Evolutionary conservation across 2,113 vertebrate genomes (phyloP), one percentile per base, ranked within the genome.

Genomic region (Xiphophorus couchianus): DNA sequence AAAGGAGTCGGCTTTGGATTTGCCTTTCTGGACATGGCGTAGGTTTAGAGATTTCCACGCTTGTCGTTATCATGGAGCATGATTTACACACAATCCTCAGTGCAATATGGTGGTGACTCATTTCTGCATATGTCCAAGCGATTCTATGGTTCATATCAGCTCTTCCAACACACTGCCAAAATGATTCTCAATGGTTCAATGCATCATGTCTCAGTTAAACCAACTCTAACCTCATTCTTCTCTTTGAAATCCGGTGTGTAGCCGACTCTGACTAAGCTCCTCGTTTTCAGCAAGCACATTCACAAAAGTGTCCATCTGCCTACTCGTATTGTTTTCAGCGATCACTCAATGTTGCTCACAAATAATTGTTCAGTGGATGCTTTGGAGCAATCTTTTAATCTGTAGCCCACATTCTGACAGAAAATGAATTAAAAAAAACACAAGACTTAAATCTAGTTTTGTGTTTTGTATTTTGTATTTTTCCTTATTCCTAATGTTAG

Each of bases 171-270:
- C 39, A 2, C 35, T 81, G 82, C 74, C 87, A 76, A 78, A 54
- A 48, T 62, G 78, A 88, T 86, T 88, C 81, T 81, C 33, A 66
- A 66, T 37, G 44, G 74, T 60, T 54, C 66, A 78, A 73, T 82
- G 64, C 78, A 73, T 82, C 78, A 84, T 29, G 9, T 81, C 60
- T 81, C 66, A 48, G 61, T 75, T 71, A 72, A 77, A 81, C 65
- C 75, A 28, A 13, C 62, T 69, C 39, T 37, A 61, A 30, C 71
- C 75, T 70, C 14, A 64, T 72, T 70, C 54, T 76, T n/a, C 42
- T 78, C 28, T 62, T 27, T 73, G 27, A 64, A 69, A 66, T 35
- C 25, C 39, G 48, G 14, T 7, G n/a, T 31, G 64, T 79, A 65
- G 31, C 58, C 10, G 17, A 1, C 48, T 75, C 67, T 76, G 73